phyloP scores from a whole-genome alignment of 1,140 invertebrate species.

The Nylanderia fulva region DNA sequence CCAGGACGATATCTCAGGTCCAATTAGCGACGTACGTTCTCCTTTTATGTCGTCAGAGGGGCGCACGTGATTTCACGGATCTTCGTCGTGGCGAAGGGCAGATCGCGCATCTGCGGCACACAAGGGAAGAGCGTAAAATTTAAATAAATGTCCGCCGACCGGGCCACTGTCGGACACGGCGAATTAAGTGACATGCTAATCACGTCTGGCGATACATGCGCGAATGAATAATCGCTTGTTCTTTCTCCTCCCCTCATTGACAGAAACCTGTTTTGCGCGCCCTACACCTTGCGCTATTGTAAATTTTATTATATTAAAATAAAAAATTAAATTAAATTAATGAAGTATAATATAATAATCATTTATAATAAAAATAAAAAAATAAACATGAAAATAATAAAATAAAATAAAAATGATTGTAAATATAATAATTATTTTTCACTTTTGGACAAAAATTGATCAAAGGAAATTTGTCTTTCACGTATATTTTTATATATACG shows the following conservation, averaged over 20 bases:
- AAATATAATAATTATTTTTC: too few relatives aligned
- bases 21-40: conserved; percentile 55
- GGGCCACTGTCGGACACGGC: conserved; percentile 78
- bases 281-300: conserved; percentile 1
- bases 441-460: not conserved
- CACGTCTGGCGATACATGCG: conserved; percentile 66
- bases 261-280: conserved; percentile 74
- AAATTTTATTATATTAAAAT: too few relatives aligned
- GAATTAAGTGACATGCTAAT: conserved; percentile 84
- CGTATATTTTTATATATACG: not conserved
- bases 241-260: not conserved
- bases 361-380: too few relatives aligned
- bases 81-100: conserved; percentile 64
- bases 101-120: conserved; percentile 75
- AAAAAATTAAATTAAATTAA: too few relatives aligned
- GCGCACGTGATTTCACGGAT: conserved; percentile 80
- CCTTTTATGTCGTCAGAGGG: conserved; percentile 70
- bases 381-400: too few relatives aligned
- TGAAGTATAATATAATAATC: too few relatives aligned
- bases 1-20: not conserved
- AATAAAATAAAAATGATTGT: too few relatives aligned
- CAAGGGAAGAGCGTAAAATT: conserved; percentile 82
- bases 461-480: not conserved
- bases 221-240: conserved; percentile 76
- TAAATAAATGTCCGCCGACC: conserved; percentile 82